Percentiles rank a stretch among this genome's conserved stretches.
Conservation (phyloP, 2,797 vertebrate species). For the Poecile montanus region DNA sequence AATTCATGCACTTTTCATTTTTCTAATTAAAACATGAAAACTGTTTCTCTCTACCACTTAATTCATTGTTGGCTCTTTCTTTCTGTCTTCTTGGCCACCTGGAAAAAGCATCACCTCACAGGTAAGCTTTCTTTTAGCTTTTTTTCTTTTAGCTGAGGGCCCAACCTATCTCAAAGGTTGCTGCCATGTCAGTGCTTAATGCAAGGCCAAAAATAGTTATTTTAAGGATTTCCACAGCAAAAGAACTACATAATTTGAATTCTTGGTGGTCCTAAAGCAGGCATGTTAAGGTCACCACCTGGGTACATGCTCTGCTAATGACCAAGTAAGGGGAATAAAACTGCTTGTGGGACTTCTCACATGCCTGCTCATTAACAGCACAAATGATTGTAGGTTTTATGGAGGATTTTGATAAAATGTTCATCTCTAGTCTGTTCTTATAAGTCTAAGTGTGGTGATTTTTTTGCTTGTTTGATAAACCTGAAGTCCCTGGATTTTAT, state of each 20-base stretch:
- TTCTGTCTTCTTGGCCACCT: not conserved
- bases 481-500: not conserved
- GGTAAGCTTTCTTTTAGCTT: not conserved
- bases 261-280: not conserved
- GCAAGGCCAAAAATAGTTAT: not conserved
- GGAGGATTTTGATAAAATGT: not conserved
- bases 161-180: not conserved
- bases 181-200: not conserved
- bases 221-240: not conserved
- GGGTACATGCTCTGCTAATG: not conserved
- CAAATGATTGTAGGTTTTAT: not conserved
- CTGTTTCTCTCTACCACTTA: not conserved
- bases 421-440: not conserved
- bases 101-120: not conserved
- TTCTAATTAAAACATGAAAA: not conserved
- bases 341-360: not conserved
- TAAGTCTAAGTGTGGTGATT: not conserved
- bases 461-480: not conserved
- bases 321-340: not conserved
- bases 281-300: not conserved
- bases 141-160: not conserved
- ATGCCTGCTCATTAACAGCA: constrained; percentile 13
- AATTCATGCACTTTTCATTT: constrained; percentile 14
- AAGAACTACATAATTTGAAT: not conserved
- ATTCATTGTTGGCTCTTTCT: not conserved